These are phyloP conservation scores for Cheilosia soror DNA, from an alignment of 2,888 invertebrate genomes.

Conservation along the genomic window DNA sequence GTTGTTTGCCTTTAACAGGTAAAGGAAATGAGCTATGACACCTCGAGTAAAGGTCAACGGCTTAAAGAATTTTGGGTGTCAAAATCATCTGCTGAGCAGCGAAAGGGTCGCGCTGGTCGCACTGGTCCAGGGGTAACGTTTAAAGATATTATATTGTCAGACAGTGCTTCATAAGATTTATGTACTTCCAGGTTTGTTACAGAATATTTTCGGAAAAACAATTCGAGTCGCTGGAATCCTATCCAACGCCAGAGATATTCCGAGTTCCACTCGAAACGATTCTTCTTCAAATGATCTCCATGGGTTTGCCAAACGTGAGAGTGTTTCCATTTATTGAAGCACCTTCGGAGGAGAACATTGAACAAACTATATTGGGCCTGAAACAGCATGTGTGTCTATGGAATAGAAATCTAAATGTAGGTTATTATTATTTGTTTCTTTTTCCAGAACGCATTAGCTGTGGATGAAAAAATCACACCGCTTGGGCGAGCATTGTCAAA, in stretches of 20 bases:
- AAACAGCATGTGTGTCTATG: constrained; percentile 89
- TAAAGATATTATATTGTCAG: neutral
- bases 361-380: constrained; percentile 92
- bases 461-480: constrained; percentile 92
- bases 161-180: neutral
- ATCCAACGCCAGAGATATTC: constrained; percentile 96
- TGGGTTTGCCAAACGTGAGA: constrained; percentile 95
- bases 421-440: neutral
- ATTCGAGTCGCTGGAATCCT: constrained; percentile 90
- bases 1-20: constrained; percentile 82
- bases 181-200: constrained; percentile 87
- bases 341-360: constrained; percentile 93
- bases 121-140: constrained; percentile 92
- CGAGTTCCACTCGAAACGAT: constrained; percentile 97
- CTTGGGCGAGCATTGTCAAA: constrained; percentile 94
- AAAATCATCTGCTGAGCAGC: constrained; percentile 98
- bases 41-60: constrained; percentile 94
- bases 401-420: too few species aligned
- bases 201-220: constrained; percentile 94
- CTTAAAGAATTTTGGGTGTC: constrained; percentile 98
- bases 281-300: constrained; percentile 95
- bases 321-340: constrained; percentile 97
- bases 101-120: constrained; percentile 97
- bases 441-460: constrained; percentile 89
- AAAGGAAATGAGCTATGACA: constrained; percentile 98